Percentiles rank a stretch among this genome's conserved stretches.
Evolutionary conservation across 2,888 invertebrate genomes (phyloP).

Genomic region (Prosopocoilus inquinatus): DNA sequence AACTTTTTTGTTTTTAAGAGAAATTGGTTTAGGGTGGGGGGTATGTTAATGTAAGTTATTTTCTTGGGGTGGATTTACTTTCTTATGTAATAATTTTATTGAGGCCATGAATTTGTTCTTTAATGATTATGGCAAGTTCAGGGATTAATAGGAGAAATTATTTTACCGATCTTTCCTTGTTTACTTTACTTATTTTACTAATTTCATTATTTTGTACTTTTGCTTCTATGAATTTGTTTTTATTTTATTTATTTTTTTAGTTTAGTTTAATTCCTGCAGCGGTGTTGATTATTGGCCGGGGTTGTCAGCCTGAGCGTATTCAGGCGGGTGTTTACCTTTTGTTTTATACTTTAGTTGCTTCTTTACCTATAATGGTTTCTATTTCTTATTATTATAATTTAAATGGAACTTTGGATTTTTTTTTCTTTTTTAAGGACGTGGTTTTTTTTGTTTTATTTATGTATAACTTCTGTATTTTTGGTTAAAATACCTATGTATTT

Average conservation of each 20-base stretch:
- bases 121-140: slow-evolving; percentile 44
- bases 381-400: not conserved
- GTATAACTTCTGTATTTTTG: too few relatives aligned
- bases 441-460: not conserved
- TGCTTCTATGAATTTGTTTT: too few relatives aligned
- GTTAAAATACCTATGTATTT: not conserved
- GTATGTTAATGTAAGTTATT: slow-evolving; percentile 52
- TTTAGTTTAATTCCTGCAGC: not conserved
- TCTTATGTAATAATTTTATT: slow-evolving; percentile 58
- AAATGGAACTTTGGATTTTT: not conserved
- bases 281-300: not conserved
- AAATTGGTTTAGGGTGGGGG: slow-evolving; percentile 43
- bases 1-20: slow-evolving; percentile 53
- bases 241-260: not conserved
- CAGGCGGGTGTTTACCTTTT: not conserved
- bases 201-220: too few relatives aligned
- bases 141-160: too few relatives aligned
- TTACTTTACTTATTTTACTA: too few relatives aligned
- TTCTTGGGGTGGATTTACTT: too few relatives aligned
- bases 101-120: slow-evolving; percentile 59
- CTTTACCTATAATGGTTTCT: not conserved
- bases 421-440: not conserved
- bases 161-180: too few relatives aligned
- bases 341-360: not conserved
- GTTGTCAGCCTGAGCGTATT: not conserved